Evolutionary conservation across 1,140 invertebrate genomes (phyloP).

Genomic region (Armadillidium nasatum): DNA sequence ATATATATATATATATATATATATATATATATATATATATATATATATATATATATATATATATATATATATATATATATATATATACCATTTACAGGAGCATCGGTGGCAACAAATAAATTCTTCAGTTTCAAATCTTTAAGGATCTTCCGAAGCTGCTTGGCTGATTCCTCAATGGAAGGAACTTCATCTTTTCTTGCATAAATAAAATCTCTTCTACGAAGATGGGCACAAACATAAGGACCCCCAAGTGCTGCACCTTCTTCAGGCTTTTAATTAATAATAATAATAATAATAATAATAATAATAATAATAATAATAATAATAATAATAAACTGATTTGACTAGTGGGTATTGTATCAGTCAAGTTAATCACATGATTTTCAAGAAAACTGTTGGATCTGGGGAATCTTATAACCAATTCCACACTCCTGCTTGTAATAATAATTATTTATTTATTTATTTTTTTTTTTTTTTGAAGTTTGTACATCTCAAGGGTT

Average conservation of each 20-base stretch:
- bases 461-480: no score
- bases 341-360: no score
- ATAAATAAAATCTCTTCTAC: constrained; percentile 75
- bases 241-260: constrained; percentile 60
- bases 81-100: constrained; percentile 53
- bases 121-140: constrained; percentile 58
- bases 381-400: no score
- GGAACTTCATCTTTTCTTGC: constrained; percentile 65
- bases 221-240: constrained; percentile 74
- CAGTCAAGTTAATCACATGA: no score
- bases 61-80: no score
- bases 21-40: no score
- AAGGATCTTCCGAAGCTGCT: constrained; percentile 63
- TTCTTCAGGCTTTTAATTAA: constrained; percentile 30
- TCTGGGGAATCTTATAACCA: no score
- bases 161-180: constrained; percentile 62
- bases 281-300: neutral
- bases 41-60: no score
- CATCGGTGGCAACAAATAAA: constrained; percentile 82
- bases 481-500: no score
- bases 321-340: neutral
- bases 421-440: no score
- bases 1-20: no score
- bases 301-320: neutral
- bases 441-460: no score